Base-by-base conservation (phyloP, 1,140 invertebrate species). In the Magallana ariakensis region DNA sequence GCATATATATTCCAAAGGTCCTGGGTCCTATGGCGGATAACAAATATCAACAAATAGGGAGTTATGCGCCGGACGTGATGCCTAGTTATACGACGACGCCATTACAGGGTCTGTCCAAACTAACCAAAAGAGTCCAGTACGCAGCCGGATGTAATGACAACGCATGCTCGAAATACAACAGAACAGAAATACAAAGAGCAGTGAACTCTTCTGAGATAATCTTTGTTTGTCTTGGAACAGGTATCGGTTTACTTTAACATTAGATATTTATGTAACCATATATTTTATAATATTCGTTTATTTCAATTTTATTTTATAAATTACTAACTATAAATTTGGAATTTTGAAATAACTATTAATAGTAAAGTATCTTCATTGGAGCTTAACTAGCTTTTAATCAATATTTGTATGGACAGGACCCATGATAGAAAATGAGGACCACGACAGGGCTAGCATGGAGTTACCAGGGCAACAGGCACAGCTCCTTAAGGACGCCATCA, bases 11-110 rank as follows among this genome's bases (percentile, higher is more conserved):
- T 46, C 5, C n/a, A n/a, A n/a, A 94, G 93, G 88, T 94, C 54
- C 85, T 95, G 13, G 94, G 94, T 11, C 94, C 94, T 75, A 92
- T 95, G 90, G 93, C 94, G 80, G 89, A 95, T 57, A 94, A 94
- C 86, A 84, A 89, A n/a, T 80, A 83, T 9, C 93, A 94, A 84
- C 87, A 93, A 46, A 93, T 93, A 90, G 94, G 94, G 15, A 90
- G 88, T 80, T 94, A 94, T 83, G 87, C 88, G 54, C 90, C 94
- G 0, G 84, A 89, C 33, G 84, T 91, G 10, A 91, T 92, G 85
- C 85, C 89, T n/a, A 83, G 83, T 10, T 92, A 88, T 83, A 92
- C 90, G 3, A 91, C 86, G 13, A 94, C 94, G 1, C 94, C 94
- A 26, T 86, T 92, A 1, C 46, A 90, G 33, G 93, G 91, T 4